These are phyloP conservation scores for Scrobipalpa atriplicella DNA, from an alignment of 2,888 invertebrate genomes.

Conservation along the genomic window DNA sequence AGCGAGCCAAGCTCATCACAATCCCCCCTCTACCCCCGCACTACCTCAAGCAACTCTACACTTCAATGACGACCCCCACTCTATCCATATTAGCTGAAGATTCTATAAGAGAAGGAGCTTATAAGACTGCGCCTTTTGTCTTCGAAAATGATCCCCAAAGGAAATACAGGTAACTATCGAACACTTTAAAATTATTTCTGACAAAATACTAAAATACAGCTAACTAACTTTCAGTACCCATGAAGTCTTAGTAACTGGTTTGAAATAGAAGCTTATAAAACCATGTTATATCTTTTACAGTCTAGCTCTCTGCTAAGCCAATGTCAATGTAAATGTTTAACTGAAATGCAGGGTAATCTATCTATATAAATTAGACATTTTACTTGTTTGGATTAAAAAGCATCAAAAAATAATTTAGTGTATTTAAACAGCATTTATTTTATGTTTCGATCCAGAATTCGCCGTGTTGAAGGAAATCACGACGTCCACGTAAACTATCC, in stretches of 20 bases:
- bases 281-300: too few species aligned
- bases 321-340: too few species aligned
- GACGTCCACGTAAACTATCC: conserved; percentile 83
- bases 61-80: conserved; percentile 49
- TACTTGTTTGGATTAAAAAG: too few species aligned
- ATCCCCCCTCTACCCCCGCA: conserved; percentile 58
- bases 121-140: conserved; percentile 49
- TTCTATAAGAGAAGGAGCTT: conserved; percentile 46
- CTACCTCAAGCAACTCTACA: conserved; percentile 58
- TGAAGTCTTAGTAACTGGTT: too few species aligned
- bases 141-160: conserved; percentile 48
- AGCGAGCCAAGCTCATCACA: conserved; percentile 66
- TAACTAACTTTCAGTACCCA: too few species aligned
- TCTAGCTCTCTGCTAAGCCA: too few species aligned
- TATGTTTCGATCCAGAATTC: conserved; percentile 40
- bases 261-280: too few species aligned
- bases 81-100: conserved; percentile 51
- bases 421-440: neutral
- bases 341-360: too few species aligned
- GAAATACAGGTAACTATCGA: conserved; percentile 41
- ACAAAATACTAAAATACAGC: too few species aligned
- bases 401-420: neutral
- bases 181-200: too few species aligned
- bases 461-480: conserved; percentile 78
- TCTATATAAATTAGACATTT: too few species aligned